These are phyloP conservation scores for Zelleria hepariella DNA, from an alignment of 2,888 invertebrate genomes.

Conservation along the genomic window DNA sequence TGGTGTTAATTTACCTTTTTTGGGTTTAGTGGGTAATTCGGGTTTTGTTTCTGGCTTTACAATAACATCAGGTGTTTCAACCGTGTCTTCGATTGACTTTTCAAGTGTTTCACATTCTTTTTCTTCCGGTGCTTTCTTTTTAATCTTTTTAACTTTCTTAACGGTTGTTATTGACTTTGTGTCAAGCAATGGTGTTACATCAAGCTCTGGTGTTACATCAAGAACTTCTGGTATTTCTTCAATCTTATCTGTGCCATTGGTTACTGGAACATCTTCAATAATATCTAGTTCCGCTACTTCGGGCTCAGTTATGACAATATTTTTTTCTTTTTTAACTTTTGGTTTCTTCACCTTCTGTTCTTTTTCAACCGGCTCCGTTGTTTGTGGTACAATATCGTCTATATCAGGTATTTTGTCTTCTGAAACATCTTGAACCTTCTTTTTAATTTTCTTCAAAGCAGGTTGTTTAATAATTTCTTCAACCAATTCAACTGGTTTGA, in stretches of 20 bases:
- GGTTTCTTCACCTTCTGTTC: slow-evolving; percentile 14
- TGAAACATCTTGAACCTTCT: background rate
- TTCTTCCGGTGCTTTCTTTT: slow-evolving; percentile 17
- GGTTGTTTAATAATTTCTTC: background rate
- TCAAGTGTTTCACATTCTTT: slow-evolving; percentile 13
- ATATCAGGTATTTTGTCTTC: slow-evolving; percentile 15
- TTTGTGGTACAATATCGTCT: background rate
- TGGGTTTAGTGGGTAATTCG: slow-evolving; percentile 16
- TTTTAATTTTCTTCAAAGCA: background rate
- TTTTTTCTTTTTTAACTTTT: slow-evolving; percentile 3
- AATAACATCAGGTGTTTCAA: background rate
- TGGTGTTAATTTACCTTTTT: slow-evolving; percentile 49
- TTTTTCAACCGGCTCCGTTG: background rate
- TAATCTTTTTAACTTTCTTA: slow-evolving; percentile 8
- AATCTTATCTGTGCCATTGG: background rate
- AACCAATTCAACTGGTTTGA: background rate
- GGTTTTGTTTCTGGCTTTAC: slow-evolving; percentile 10
- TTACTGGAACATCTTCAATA: background rate
- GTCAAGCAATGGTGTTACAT: background rate
- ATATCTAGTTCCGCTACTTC: background rate
- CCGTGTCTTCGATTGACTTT: background rate
- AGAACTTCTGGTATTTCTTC: background rate
- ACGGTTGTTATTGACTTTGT: background rate
- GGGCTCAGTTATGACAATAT: background rate
- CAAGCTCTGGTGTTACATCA: background rate